Base-by-base conservation (phyloP, 35 echinoderm and acorn worm genomes). In the Strongylocentrotus purpuratus region DNA sequence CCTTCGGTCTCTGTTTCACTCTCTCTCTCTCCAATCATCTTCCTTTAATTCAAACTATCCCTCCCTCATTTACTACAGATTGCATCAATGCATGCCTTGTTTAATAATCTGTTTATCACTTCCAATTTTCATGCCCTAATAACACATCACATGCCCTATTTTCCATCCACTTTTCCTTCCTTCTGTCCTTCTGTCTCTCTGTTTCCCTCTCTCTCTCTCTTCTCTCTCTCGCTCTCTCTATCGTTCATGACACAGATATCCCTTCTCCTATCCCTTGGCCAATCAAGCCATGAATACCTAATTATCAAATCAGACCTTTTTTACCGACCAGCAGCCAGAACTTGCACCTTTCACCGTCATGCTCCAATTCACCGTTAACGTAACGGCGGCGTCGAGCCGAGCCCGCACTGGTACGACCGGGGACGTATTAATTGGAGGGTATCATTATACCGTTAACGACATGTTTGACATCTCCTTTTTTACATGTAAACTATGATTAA, bases 271-370 rank as follows among this genome's bases (percentile, higher is more conserved):
- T 89, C 87, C 45, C 32, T 89, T 89, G 87, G 87, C 87, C 45
- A 89, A 89, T 89, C 87, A 89, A 45, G 87, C 87, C 87, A 6
- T 18, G 45, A 46, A 46, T 89, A 89, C 87, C 87, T 89, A 33
- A 89, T 89, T 89, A 89, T 89, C 87, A 89, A 46, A 89, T 89
- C 87, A 20, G 87, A 46, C 87, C 87, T 46, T 33, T 89, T 89
- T 89, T 45, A 3, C 3, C 3, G 0, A 89, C 87, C 87, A 89
- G 87, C 33, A 46, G 87, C 33, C 14, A 89, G 45, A 33, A 89
- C 20, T 45, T 46, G 45, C 87, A 89, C 87, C 45, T 89, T 86
- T 89, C 87, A 41, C 15, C 11, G 87, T 89, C 87, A 89, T 89
- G 87, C 87, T 33, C 87, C 87, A 89, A 89, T 89, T 89, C 87